These are phyloP conservation scores for Ranitomeya variabilis DNA, from an alignment of 2,113 vertebrate genomes.

Conservation along the genomic window DNA sequence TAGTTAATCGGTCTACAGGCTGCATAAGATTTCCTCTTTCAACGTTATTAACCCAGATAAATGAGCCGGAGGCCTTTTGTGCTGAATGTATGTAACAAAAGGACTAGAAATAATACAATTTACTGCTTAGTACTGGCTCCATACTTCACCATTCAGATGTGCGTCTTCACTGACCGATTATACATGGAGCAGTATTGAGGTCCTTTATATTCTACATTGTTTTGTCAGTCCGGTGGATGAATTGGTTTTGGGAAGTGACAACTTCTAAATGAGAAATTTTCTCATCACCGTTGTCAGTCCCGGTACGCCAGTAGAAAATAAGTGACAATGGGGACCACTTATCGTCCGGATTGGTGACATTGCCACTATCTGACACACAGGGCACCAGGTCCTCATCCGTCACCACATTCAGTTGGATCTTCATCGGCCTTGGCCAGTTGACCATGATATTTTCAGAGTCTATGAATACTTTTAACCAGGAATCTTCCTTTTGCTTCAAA, in stretches of 20 bases:
- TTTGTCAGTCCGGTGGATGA: neutral
- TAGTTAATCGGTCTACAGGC: neutral
- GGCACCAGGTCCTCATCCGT: too few relatives aligned
- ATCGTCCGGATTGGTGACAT: too few relatives aligned
- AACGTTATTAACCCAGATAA: neutral
- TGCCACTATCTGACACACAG: too few relatives aligned
- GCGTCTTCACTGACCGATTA: neutral
- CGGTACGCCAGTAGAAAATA: too few relatives aligned
- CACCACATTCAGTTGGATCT: too few relatives aligned
- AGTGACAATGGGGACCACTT: too few relatives aligned
- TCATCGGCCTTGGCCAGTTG: too few relatives aligned
- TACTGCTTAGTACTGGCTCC: neutral
- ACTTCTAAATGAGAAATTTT: neutral
- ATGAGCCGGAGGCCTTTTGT: neutral
- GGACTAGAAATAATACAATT: neutral
- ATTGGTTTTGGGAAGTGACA: neutral
- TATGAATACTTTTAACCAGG: too few relatives aligned
- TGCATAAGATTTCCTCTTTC: slow-evolving; percentile 18
- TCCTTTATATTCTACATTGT: neutral
- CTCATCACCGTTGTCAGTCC: neutral
- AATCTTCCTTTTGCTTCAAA: too few relatives aligned
- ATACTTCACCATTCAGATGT: neutral
- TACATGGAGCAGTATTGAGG: too few relatives aligned
- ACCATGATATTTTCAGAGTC: too few relatives aligned
- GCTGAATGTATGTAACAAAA: neutral